These are phyloP conservation scores for Acholoe squamosa DNA, from an alignment of 2,888 invertebrate genomes.

Conservation along the genomic window DNA sequence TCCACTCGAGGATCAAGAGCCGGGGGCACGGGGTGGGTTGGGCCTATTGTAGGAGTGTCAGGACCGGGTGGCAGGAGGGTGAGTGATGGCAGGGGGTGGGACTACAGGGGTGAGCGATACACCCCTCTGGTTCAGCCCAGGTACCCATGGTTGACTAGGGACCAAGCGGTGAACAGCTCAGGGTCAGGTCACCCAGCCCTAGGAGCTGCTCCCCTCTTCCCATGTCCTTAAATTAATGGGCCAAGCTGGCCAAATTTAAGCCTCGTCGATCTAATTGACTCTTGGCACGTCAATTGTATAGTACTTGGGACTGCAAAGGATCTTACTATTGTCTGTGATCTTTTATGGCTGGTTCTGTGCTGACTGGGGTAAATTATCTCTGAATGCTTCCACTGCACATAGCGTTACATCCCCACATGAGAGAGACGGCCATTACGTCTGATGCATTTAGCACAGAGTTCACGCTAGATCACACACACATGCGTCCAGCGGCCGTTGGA, in stretches of 20 bases:
- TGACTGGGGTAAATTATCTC: not conserved
- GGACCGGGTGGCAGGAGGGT: conserved; percentile 5
- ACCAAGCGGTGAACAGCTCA: not conserved
- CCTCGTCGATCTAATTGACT: no score
- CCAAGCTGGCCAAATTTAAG: no score
- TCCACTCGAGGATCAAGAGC: not conserved
- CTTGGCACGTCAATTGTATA: no score
- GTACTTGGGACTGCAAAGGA: no score
- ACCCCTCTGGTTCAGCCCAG: not conserved
- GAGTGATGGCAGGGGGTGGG: conserved; percentile 50
- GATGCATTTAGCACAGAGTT: not conserved
- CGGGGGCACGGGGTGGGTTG: not conserved
- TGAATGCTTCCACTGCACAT: not conserved
- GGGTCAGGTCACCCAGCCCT: not conserved
- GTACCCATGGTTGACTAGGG: not conserved
- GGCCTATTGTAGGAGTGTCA: conserved; percentile 9
- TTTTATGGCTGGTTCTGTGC: not conserved
- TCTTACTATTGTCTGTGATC: no score
- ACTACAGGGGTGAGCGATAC: not conserved
- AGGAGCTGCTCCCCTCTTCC: not conserved
- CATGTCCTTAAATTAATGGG: no score
- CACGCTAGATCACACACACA: not conserved
- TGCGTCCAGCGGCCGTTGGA: not conserved
- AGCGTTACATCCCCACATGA: not conserved
- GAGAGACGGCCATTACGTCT: not conserved